A percentile compares a stretch with the other conserved stretches of the same genome.
phyloP scores from a whole-genome alignment of 2,888 invertebrate species.

The Drosophila merina region DNA sequence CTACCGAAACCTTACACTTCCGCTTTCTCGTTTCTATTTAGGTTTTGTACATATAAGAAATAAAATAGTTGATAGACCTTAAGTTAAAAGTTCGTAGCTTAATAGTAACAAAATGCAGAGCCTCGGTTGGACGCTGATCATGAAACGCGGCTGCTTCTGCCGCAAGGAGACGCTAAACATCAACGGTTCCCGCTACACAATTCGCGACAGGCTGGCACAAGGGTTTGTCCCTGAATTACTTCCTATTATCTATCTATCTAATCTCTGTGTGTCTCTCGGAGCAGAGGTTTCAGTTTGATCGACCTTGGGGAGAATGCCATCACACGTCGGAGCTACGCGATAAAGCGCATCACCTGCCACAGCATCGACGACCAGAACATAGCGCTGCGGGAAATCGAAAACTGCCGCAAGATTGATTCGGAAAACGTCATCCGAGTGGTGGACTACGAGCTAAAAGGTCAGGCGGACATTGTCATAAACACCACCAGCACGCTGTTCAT shows the following conservation, averaged over 20 bases:
- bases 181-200: conserved; percentile 88
- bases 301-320: conserved; percentile 89
- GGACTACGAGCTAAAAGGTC: conserved; percentile 87
- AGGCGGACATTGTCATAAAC: conserved; percentile 88
- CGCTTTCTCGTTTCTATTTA: conserved; percentile 42
- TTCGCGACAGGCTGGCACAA: conserved; percentile 90
- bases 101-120: conserved; percentile 86
- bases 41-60: conserved; percentile 42
- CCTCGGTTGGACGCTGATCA: conserved; percentile 88
- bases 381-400: conserved; percentile 90
- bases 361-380: conserved; percentile 90
- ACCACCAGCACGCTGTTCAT: conserved; percentile 89
- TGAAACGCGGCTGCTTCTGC: conserved; percentile 91
- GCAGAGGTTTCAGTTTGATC: conserved; percentile 92
- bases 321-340: conserved; percentile 88
- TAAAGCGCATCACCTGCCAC: conserved; percentile 93
- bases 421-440: conserved; percentile 90
- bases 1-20: conserved; percentile 26
- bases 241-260: conserved; percentile 36
- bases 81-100: conserved; percentile 52
- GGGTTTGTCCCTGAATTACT: conserved; percentile 84
- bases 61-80: conserved; percentile 57
- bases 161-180: conserved; percentile 89
- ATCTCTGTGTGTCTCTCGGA: conserved; percentile 24
- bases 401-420: conserved; percentile 89